Base-by-base conservation (phyloP, 2,113 vertebrate genomes). In the Argyrosomus japonicus region DNA sequence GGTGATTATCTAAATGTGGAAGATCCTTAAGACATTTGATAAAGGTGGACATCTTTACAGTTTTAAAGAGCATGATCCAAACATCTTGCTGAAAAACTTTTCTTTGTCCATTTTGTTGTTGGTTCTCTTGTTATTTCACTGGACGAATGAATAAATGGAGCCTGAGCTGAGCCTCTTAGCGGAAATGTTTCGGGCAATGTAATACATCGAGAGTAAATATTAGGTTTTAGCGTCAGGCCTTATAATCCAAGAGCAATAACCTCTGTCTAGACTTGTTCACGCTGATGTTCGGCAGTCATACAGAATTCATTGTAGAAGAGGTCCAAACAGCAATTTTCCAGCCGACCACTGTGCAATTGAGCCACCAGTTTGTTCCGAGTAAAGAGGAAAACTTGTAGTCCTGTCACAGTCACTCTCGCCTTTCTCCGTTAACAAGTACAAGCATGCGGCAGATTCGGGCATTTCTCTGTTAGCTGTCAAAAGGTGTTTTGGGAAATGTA, bases 401-500 rank as follows among this genome's bases (percentile, higher is more conserved):
- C 29, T 12, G 18, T 23, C n/a, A 36, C 58, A 61, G 18, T 43
- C 32, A 8, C 40, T 43, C 19, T 53, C 8, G 23, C 13, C 14
- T 29, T 18, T 70, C 29, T 76, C 53, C 7, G 27, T 43, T 40
- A 63, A 75, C 65, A 51, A 40, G 45, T 45, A 27, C 61, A 63
- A 71, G 47, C 71, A 56, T 21, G 67, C 62, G 61, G 65, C 27
- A 47, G 67, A 43, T 18, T 21, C 63, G 27, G 25, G 0, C 47
- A 12, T 63, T 27, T 17, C 50, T 78, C 23, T 27, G 57, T 75
- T 19, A 48, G 81, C 45, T 83, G 81, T 75, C 73, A 76, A 15
- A 73, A 48, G 17, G 13, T 29, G 54, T 67, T 79, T 5, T 5
- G 1, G 50, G 13, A 40, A 15, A 64, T 1, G 21, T 17, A 50